These are phyloP conservation scores for Xylota segnis DNA, from an alignment of 2,888 invertebrate genomes.

Conservation along the genomic window DNA sequence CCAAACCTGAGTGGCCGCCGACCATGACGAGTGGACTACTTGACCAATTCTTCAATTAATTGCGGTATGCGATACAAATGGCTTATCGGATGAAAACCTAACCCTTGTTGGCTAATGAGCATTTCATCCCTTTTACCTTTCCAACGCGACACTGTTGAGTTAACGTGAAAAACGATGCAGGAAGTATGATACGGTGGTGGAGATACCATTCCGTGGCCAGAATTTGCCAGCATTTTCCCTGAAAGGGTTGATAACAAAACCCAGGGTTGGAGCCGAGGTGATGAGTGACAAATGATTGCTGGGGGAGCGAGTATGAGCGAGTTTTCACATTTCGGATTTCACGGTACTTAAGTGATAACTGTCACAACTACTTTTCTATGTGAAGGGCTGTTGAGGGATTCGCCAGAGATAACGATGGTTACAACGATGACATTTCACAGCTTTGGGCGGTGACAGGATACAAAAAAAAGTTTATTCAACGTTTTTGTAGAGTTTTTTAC, in stretches of 20 bases:
- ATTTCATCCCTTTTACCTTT: conserved; percentile 50
- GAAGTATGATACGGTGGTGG: conserved; percentile 26
- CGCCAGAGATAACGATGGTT: conserved; percentile 44
- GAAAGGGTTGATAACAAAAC: conserved; percentile 28
- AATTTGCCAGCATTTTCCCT: not conserved
- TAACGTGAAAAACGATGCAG: conserved; percentile 24
- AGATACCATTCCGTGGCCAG: conserved; percentile 5
- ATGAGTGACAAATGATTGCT: conserved; percentile 57
- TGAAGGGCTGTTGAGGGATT: conserved; percentile 39
- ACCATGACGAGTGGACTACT: conserved; percentile 38
- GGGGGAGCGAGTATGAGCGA: conserved; percentile 5
- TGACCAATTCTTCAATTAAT: conserved; percentile 57
- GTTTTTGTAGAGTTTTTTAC: conserved; percentile 16
- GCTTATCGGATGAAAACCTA: conserved; percentile 16
- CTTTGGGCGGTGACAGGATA: conserved; percentile 18
- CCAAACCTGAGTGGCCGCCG: conserved; percentile 17
- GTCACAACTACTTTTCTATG: conserved; percentile 40
- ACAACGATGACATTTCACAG: conserved; percentile 17
- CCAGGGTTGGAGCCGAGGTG: not conserved
- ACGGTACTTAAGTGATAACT: conserved; percentile 58
- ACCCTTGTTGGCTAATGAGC: conserved; percentile 28
- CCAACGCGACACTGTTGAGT: conserved; percentile 30
- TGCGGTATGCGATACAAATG: conserved; percentile 25
- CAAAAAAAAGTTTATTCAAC: conserved; percentile 16
- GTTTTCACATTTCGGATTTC: conserved; percentile 52